phyloP scores from a whole-genome alignment of 2,888 invertebrate species.

The Protophormia terraenovae region DNA sequence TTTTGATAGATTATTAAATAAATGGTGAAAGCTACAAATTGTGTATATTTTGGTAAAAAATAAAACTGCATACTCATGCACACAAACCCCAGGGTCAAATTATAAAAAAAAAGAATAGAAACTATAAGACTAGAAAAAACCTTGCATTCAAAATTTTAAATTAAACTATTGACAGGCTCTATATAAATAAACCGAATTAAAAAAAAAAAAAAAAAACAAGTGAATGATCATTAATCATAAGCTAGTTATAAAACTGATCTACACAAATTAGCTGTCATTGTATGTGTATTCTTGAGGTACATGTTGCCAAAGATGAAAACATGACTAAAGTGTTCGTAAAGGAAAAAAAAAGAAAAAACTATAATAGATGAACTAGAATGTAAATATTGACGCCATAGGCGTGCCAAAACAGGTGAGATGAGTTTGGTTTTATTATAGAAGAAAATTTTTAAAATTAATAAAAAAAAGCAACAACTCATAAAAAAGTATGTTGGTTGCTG shows the following conservation, averaged over 20 bases:
- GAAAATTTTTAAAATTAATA: background rate
- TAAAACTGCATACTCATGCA: slow-evolving; percentile 65
- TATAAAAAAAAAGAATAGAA: background rate
- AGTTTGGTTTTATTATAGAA: slow-evolving; percentile 31
- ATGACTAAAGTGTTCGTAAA: background rate
- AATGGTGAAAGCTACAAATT: slow-evolving; percentile 56
- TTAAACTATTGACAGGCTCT: slow-evolving; percentile 55
- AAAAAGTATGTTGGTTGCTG: slow-evolving; percentile 6
- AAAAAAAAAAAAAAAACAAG: background rate
- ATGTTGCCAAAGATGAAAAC: background rate
- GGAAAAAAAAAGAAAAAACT: background rate
- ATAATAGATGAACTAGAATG: background rate
- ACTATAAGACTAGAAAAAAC: slow-evolving; percentile 6
- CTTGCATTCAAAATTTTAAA: slow-evolving; percentile 42
- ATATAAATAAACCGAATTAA: slow-evolving; percentile 21
- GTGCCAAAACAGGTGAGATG: slow-evolving; percentile 68
- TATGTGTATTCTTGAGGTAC: background rate
- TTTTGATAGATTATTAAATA: slow-evolving; percentile 65
- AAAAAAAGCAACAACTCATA: background rate
- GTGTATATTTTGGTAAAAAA: background rate
- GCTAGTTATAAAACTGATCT: slow-evolving; percentile 55
- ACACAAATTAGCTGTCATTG: slow-evolving; percentile 31
- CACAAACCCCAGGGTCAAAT: slow-evolving; percentile 42
- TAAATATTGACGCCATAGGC: slow-evolving; percentile 64
- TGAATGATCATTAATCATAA: slow-evolving; percentile 69